Evolutionary conservation across 2,797 vertebrate species (phyloP), one percentile per base, ranked within the genome.

Genomic region (Balearica regulorum): DNA sequence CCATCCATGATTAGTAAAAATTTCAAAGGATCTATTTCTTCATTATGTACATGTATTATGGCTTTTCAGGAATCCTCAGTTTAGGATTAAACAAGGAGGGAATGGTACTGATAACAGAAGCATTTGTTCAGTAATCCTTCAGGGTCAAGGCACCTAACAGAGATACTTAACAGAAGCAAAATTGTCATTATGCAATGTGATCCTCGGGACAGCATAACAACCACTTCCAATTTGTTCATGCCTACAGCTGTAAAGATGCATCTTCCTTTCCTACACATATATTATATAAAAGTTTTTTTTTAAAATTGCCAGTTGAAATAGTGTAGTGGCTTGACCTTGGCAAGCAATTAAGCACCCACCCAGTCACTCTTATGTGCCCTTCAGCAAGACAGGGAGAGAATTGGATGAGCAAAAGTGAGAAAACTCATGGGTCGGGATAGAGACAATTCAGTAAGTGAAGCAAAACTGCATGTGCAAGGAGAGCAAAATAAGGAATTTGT

Each of bases 11-110:
- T 46, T 20, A 51, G 16, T n/a, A 60, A 64, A 53, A 68, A 43
- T 39, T 33, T 41, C 11, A 28, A 22, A 89, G 41, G 6, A n/a
- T 41, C 31, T 62, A 6, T 80, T 85, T 81, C 6, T 61, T 65
- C 13, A 9, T 41, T 91, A 28, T 10, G 15, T 2, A 1, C 0
- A 0, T 44, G 13, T 62, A 28, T 75, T 24, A 10, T 8, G 22
- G 35, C 33, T 87, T 87, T 70, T 78, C 57, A 46, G 71, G 28
- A 79, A 29, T 61, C n/a, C 14, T 57, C 5, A 48, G 2, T 35
- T 87, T 65, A 78, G 41, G 60, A 66, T 76, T 71, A 46, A 71
- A 49, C 14, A 46, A 54, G 29, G 28, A 69, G 10, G 5, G n/a
- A 54, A 3, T 15, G 21, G 43, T 39, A 19, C 13, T 65, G 48